phyloP scores from a whole-genome alignment of 2,888 invertebrate species.

The Drosophila formosana region DNA sequence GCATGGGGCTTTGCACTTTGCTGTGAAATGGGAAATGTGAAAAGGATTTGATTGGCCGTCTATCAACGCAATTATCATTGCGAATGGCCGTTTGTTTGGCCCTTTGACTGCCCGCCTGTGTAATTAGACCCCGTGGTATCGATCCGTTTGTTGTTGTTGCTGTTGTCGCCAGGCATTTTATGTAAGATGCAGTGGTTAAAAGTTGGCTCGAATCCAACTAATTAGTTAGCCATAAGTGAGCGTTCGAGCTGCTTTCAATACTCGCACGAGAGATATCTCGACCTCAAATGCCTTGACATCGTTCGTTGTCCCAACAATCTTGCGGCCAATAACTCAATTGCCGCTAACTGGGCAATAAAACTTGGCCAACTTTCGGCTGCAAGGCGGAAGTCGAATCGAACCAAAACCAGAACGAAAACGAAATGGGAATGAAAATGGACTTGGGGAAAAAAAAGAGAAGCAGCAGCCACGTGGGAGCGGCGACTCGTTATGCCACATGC shows the following conservation, averaged over 20 bases:
- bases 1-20: constrained; percentile 29
- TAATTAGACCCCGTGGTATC: constrained; percentile 34
- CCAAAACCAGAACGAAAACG: neutral
- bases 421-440: neutral
- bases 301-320: constrained; percentile 13
- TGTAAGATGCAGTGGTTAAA: constrained; percentile 22
- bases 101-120: constrained; percentile 19
- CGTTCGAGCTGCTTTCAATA: neutral
- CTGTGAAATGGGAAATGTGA: constrained; percentile 27
- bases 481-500: constrained; percentile 39
- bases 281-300: constrained; percentile 44
- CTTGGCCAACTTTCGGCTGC: constrained; percentile 18
- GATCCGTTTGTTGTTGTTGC: constrained; percentile 29
- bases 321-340: constrained; percentile 32
- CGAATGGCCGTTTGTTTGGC: constrained; percentile 35
- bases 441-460: neutral
- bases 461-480: constrained; percentile 41
- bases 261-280: constrained; percentile 15
- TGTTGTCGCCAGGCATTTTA: constrained; percentile 11
- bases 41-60: constrained; percentile 51
- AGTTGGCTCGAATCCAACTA: constrained; percentile 57
- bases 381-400: constrained; percentile 20
- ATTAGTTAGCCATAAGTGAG: constrained; percentile 38
- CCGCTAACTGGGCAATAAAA: constrained; percentile 40
- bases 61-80: constrained; percentile 48